Evolutionary conservation across 2,797 vertebrate species (phyloP).

Genomic region (Lepidocolaptes lacrymiger): DNA sequence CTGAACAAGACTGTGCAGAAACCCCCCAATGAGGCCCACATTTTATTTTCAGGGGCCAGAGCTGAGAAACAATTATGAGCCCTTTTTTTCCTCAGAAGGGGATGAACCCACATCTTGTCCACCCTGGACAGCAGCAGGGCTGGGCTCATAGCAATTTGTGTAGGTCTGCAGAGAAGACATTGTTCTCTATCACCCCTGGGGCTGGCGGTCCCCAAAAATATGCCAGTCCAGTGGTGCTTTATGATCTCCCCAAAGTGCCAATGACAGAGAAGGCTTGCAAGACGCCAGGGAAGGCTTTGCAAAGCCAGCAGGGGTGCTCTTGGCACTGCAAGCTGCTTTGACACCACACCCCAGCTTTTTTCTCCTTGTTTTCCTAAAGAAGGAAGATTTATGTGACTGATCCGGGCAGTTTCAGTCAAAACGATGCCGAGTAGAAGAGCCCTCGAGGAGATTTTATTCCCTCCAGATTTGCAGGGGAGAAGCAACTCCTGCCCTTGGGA

Average conservation of each 20-base stretch:
- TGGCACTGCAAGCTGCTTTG: constrained; percentile 7
- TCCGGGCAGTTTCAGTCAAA: neutral
- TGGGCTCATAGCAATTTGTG: neutral
- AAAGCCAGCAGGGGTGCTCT: neutral
- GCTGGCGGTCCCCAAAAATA: neutral
- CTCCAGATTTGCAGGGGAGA: neutral
- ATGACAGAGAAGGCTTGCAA: neutral
- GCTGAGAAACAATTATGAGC: neutral
- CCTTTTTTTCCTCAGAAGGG: neutral
- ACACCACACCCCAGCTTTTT: neutral
- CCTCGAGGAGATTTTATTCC: neutral
- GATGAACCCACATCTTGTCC: neutral
- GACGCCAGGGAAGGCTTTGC: neutral
- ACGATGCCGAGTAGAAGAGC: neutral
- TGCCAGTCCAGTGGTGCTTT: neutral
- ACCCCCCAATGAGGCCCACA: neutral
- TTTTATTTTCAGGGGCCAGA: neutral
- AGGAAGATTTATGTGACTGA: constrained; percentile 35
- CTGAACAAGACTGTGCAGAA: neutral
- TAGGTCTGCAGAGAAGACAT: neutral
- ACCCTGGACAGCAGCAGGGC: neutral
- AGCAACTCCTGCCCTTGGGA: neutral
- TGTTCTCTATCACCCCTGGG: neutral
- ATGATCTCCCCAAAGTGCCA: neutral
- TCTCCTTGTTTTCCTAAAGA: constrained; percentile 11